Evolutionary conservation across 2,113 vertebrate species (phyloP), one percentile per base, ranked within the genome.

Genomic region (Lota lota): DNA sequence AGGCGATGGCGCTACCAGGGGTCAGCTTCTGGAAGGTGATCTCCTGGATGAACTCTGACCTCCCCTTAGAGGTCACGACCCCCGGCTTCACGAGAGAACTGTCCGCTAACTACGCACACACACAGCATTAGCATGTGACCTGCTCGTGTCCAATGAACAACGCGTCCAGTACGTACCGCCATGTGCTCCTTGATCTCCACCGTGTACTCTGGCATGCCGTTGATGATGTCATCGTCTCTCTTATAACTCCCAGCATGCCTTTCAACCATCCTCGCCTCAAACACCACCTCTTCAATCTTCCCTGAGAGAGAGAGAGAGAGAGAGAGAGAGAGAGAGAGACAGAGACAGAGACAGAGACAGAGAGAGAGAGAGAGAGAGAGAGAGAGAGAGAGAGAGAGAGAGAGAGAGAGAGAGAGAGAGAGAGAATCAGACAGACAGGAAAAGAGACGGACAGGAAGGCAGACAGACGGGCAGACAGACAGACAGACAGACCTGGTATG

Each of bases 221-320:
- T 98, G 84, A 99, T 96, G 74, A 84, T 92, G 11, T 68, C 75
- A 7, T 82, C 80, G 67, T 97, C 92, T 83, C 92, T 92, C 77
- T 60, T 83, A 22, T 96, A 99, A 53, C 88, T 88, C 56, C 82
- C 84, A 67, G 83, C 66, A 21, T 68, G 76, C 83, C 91, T 93
- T 36, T 95, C 92, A 64, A 97, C 65, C 1, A 93, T 97, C 69
- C 94, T 91, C 5, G 96, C 96, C 80, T 99, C 97, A 76, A 99
- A 78, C 21, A 99, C 92, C 73, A 99, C 94, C 84, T 97, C 97
- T 60, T 99, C 95, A 72, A 99, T 96, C 86, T 96, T 95, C 20
- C 97, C 97, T 99, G 68, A 47, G 0, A 67, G 56, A 67, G 21
- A 36, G 3, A 36, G 22, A 8, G 19, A 33, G 12, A 51, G 56